A percentile compares a stretch with the other conserved stretches of the same genome.
These are phyloP conservation scores for Cataglyphis rosenhaueri DNA, from an alignment of 2,888 invertebrate genomes.

Conservation along the genomic window DNA sequence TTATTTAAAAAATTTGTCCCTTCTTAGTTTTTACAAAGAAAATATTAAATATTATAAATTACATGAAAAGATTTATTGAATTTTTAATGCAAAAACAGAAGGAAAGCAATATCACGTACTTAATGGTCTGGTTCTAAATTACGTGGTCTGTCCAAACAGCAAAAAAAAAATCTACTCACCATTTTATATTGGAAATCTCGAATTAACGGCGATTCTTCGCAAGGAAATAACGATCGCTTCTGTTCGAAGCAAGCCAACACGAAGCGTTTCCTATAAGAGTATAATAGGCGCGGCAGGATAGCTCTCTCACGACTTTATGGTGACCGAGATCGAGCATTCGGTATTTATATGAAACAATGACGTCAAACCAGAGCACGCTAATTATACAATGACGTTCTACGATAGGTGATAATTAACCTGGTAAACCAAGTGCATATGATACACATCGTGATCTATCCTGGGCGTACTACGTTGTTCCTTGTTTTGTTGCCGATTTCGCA, in stretches of 20 bases:
- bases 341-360: conserved; percentile 82
- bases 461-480: neutral
- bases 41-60: neutral
- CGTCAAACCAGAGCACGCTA: conserved; percentile 84
- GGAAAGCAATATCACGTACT: neutral
- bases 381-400: conserved; percentile 81
- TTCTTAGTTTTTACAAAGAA: neutral
- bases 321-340: conserved; percentile 59
- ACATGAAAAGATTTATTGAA: neutral
- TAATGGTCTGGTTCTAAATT: neutral
- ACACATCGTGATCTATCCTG: neutral
- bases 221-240: conserved; percentile 10
- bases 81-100: neutral
- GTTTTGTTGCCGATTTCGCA: conserved; percentile 7
- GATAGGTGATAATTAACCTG: conserved; percentile 81
- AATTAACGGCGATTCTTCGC: neutral
- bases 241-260: neutral
- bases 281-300: conserved; percentile 47
- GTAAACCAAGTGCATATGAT: conserved; percentile 72
- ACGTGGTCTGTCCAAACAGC: neutral
- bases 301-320: conserved; percentile 69
- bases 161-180: conserved; percentile 13
- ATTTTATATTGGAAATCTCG: neutral
- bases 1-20: neutral
- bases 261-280: neutral